phyloP scores from a whole-genome alignment of 2,888 invertebrate genomes.

The Ptychoptera contaminata region DNA sequence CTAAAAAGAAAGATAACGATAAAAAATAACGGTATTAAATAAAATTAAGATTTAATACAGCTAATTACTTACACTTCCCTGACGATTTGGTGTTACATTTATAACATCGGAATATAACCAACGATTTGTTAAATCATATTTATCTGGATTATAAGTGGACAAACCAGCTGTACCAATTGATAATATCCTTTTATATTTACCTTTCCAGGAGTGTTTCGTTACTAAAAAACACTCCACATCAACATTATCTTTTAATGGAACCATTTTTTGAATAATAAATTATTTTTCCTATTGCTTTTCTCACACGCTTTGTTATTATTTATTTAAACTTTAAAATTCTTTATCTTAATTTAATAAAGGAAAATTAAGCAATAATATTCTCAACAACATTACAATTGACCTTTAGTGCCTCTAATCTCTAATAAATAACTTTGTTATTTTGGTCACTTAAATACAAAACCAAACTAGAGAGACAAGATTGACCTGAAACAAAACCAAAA shows the following conservation, averaged over 20 bases:
- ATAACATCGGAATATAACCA: constrained; percentile 76
- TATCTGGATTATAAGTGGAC: constrained; percentile 91
- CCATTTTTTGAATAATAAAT: constrained; percentile 8
- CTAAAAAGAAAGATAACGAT: too few relatives aligned
- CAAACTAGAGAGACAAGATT: too few relatives aligned
- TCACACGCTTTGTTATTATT: not conserved
- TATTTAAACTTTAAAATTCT: not conserved
- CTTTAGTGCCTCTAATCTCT: too few relatives aligned
- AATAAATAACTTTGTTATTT: too few relatives aligned
- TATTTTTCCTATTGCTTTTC: not conserved
- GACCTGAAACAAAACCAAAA: too few relatives aligned
- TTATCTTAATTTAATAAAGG: too few relatives aligned
- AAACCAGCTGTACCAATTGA: constrained; percentile 91
- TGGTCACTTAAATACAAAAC: too few relatives aligned
- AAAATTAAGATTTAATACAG: not conserved
- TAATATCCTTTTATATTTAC: constrained; percentile 96
- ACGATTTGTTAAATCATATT: constrained; percentile 82
- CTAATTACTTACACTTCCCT: constrained; percentile 27
- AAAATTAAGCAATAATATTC: too few relatives aligned
- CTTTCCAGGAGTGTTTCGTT: constrained; percentile 98
- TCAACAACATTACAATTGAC: too few relatives aligned
- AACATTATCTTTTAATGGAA: constrained; percentile 57
- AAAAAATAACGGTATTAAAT: too few relatives aligned
- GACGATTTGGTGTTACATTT: constrained; percentile 45
- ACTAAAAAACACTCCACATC: constrained; percentile 95